Percentiles rank a stretch among this genome's conserved stretches.
Evolutionary conservation across 2,113 vertebrate genomes (phyloP).

Genomic region (Lichenostomus cassidix): DNA sequence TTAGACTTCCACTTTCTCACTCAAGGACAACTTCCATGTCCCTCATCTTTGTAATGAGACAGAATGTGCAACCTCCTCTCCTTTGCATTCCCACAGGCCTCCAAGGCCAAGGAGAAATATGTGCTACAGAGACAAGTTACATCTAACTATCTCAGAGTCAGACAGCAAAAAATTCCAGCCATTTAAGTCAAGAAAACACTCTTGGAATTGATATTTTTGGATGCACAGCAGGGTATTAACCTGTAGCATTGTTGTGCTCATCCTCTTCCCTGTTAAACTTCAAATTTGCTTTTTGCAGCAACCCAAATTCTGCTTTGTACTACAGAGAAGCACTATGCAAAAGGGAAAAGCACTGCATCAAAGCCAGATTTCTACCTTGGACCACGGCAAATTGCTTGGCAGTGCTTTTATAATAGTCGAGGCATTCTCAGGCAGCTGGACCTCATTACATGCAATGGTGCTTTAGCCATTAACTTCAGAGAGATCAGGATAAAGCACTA

Average conservation of each 20-base stretch:
- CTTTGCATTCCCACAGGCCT: neutral
- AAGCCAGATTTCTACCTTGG: conserved; percentile 6
- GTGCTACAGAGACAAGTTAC: neutral
- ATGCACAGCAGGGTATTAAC: neutral
- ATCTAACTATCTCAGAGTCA: neutral
- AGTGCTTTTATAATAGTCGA: neutral
- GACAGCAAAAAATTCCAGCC: neutral
- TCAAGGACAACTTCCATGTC: neutral
- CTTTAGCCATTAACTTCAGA: conserved; percentile 36
- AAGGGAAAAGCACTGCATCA: neutral
- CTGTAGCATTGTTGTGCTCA: neutral
- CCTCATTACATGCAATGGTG: neutral
- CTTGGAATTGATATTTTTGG: neutral
- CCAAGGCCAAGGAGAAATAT: neutral
- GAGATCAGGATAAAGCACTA: neutral
- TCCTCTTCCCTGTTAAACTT: neutral
- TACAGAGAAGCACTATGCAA: neutral
- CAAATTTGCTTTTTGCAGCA: neutral
- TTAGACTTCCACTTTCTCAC: neutral
- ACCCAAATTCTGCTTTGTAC: neutral
- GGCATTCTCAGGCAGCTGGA: neutral
- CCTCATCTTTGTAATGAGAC: neutral
- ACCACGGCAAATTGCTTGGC: neutral
- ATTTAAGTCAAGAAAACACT: neutral
- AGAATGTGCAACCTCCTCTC: neutral